Base-by-base conservation (phyloP, 2,113 vertebrate genomes). In the Burhinus oedicnemus region DNA sequence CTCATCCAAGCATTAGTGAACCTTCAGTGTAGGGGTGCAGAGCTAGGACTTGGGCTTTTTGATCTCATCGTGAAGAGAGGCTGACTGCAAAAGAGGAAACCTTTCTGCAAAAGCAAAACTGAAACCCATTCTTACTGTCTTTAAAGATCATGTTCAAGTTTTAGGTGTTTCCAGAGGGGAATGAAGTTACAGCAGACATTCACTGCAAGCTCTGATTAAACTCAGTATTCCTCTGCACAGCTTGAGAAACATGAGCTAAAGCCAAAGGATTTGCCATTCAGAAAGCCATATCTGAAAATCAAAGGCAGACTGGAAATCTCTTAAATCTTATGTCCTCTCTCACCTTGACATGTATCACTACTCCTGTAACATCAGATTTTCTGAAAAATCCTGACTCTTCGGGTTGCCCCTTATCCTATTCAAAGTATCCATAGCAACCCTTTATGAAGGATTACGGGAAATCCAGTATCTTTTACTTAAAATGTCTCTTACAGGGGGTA, bases 381-480 rank as follows among this genome's bases (percentile, higher is more conserved):
- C 77, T 94, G 65, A 97, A 89, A 95, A 95, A 82, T 84, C 62
- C 74, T 65, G 66, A 91, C 80, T 94, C 55, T 95, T 94, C 1
- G 25, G 36, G 61, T 87, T 93, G 87, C 54, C 91, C 94, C 66
- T 92, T 97, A 87, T 69, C 49, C 93, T 84, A 20, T 85, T 92
- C 40, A 54, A 88, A 96, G 93, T 97, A 95, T 96, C 96, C 87
- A 91, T 96, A 95, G 96, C 96, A 96, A 95, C 95, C 82, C 40
- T 95, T 90, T 89, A 30, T 69, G 74, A 79, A 76, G 62, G 93
- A 93, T 94, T 95, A 77, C 12, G 22, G 64, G 70, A 94, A 95
- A 95, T 72, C 57, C 49, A 42, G 61, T 85, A 70, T 71, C 30
- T 94, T 97, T 87, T 79, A 81, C 79, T 76, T 93, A 91, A 91